Percentiles rank a stretch among this genome's conserved stretches.
These are phyloP conservation scores for Oreonectes daqikongensis DNA, from an alignment of 2,797 vertebrate species.

Conservation along the genomic window DNA sequence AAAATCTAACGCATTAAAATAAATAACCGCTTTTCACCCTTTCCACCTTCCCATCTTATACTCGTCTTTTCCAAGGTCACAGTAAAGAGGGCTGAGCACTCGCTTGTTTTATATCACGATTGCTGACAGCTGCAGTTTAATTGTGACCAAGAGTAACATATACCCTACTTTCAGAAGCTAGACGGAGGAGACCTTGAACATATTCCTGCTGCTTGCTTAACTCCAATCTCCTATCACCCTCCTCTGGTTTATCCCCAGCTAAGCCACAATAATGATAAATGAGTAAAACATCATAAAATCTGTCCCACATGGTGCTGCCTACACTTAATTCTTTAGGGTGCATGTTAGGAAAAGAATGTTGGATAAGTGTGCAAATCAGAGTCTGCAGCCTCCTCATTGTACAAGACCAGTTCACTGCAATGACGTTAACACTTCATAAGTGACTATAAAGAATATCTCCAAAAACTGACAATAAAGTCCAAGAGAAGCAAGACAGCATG, in stretches of 20 bases:
- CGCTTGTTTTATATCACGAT: slow-evolving; percentile 66
- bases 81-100: slow-evolving; percentile 51
- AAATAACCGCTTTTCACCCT: slow-evolving; percentile 2
- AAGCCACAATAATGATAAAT: slow-evolving; percentile 20
- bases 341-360: neutral
- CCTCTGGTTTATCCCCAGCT: slow-evolving; percentile 9
- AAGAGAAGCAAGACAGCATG: neutral
- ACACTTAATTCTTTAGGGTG: neutral
- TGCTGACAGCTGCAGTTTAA: slow-evolving; percentile 73
- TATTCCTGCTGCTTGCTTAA: slow-evolving; percentile 13
- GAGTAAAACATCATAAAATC: slow-evolving; percentile 30
- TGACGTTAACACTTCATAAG: neutral
- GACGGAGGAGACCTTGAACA: slow-evolving; percentile 38
- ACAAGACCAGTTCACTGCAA: no score
- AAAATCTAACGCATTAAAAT: slow-evolving; percentile 6
- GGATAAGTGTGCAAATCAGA: neutral
- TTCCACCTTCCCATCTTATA: neutral
- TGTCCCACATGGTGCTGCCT: neutral
- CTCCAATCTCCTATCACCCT: slow-evolving; percentile 21
- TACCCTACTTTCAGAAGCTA: slow-evolving; percentile 56
- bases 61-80: slow-evolving; percentile 35
- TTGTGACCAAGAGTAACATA: slow-evolving; percentile 71
- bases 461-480: neutral
- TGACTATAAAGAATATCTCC: neutral
- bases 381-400: neutral